Conservation (phyloP, 1,140 invertebrate species). For the Panagrolaimus sp. region DNA sequence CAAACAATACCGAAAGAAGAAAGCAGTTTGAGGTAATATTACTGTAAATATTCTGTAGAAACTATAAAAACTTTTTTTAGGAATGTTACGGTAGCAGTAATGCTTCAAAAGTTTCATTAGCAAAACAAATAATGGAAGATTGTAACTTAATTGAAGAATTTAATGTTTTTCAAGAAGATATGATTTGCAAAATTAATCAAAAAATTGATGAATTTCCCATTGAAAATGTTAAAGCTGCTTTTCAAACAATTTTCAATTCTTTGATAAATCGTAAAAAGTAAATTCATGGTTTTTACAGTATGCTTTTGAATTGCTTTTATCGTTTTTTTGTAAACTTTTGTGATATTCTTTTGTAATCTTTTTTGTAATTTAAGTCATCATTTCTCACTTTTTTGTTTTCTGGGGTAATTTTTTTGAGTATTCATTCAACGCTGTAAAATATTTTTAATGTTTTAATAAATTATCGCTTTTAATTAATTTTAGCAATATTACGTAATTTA, state of each 20-base stretch:
- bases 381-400: no score
- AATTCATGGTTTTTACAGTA: not conserved
- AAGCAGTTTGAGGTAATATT: not conserved
- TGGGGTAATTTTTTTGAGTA: no score
- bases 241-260: not conserved
- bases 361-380: no score
- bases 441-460: no score
- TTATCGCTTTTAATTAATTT: no score
- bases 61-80: no score
- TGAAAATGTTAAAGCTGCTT: not conserved
- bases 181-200: not conserved
- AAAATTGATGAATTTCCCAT: conserved; percentile 5
- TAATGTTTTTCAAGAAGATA: not conserved
- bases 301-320: no score
- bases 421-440: no score
- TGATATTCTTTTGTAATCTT: no score
- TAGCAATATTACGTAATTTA: no score
- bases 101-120: not conserved
- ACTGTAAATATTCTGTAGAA: not conserved
- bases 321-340: no score
- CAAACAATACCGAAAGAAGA: not conserved
- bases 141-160: not conserved
- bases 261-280: conserved; percentile 1
- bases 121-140: not conserved
- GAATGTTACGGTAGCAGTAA: not conserved